Conservation (phyloP, 2,888 invertebrate species). For the Thereva unica region DNA sequence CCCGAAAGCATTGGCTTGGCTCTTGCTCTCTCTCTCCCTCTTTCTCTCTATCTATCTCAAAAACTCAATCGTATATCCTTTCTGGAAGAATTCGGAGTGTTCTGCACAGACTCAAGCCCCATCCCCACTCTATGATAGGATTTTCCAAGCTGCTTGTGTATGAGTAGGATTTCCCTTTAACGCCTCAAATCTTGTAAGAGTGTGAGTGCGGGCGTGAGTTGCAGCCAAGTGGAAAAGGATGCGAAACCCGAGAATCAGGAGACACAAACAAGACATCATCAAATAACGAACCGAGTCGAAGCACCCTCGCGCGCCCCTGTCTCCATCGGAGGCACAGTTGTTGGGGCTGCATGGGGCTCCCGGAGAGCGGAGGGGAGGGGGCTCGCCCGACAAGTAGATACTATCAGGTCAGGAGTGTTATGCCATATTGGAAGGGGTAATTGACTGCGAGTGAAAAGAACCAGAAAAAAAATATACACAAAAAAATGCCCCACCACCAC, state of each 20-base stretch:
- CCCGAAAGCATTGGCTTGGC: too few species aligned
- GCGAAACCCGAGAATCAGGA: conserved; percentile 9
- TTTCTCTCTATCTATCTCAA: too few species aligned
- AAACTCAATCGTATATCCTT: neutral
- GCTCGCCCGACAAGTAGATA: conserved; percentile 1
- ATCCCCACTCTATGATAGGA: conserved; percentile 3
- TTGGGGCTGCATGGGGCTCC: neutral
- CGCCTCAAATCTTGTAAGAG: conserved; percentile 14
- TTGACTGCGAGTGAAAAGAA: conserved; percentile 34
- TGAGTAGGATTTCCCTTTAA: conserved; percentile 22
- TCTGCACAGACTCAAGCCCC: conserved; percentile 30
- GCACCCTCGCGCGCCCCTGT: neutral
- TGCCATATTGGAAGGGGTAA: conserved; percentile 32
- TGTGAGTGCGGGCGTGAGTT: conserved; percentile 20
- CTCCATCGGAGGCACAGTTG: too few species aligned
- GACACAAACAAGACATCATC: conserved; percentile 36
- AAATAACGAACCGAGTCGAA: conserved; percentile 26
- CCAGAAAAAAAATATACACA: conserved; percentile 10
- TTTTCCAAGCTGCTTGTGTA: conserved; percentile 4
- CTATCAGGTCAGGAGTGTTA: conserved; percentile 29
- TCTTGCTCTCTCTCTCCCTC: too few species aligned
- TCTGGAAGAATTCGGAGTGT: neutral
- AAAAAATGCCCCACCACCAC: too few species aligned
- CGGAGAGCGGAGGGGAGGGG: neutral
- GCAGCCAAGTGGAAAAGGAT: conserved; percentile 31